Evolutionary conservation across 2,888 invertebrate species (phyloP), one percentile per base, ranked within the genome.

Genomic region (Phortica magna): DNA sequence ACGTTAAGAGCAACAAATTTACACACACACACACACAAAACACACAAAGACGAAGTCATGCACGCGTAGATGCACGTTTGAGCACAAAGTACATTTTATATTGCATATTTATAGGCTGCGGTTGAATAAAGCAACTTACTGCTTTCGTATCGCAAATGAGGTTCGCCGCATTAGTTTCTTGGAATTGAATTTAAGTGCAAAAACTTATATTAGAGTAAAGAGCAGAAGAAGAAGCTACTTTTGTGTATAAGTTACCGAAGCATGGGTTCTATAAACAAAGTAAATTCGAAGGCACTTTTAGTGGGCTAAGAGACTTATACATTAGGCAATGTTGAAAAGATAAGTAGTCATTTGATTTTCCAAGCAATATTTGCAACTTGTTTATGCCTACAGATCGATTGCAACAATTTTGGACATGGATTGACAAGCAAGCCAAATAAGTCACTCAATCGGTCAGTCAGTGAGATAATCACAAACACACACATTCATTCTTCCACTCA

Each of bases 71-170:
- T 19, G 19, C 2, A 68, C 43, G 9, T 17, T 17, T 19, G 17
- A 9, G 22, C 39, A 7, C 22, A 71, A 53, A 68, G 17, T 17
- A 61, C 59, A 73, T 42, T 42, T 31, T 31, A 31, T 64, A 68
- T 74, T 74, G 65, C 74, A 74, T 74, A 74, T 67, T 68, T 64
- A 64, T 48, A 74, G 74, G 74, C 61, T 61, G 61, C 64, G 53
- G 22, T 43, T 74, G 31, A 6, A 9, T 48, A 6, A 22, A 55
- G 17, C 14, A 55, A 53, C 70, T 71, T 71, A 4, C 19, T 55
- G 22, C 48, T 71, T 61, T 55, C 14, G 55, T 55, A 55, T 17
- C 14, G 31, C 5, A 31, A 31, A 31, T 31, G 5, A 31, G 31
- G 2, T 31, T 31, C 31, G 5, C 31, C 31, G 31, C 31, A 31